These are phyloP conservation scores for Drosophila takahashii DNA, from an alignment of 1,140 invertebrate species.

Conservation along the genomic window DNA sequence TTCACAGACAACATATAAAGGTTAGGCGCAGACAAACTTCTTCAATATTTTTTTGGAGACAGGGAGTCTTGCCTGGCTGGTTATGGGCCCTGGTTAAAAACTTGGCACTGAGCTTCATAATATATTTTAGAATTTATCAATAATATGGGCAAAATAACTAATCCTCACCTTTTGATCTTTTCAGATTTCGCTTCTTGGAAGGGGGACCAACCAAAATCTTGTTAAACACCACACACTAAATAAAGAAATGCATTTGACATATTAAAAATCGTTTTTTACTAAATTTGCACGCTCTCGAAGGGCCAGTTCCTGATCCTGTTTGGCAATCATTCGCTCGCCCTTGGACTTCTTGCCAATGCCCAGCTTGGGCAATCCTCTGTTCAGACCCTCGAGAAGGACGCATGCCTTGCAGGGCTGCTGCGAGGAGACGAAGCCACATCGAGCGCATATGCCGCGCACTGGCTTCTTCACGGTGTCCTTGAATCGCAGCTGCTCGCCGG, in stretches of 20 bases:
- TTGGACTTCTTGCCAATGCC: slow-evolving; percentile 94
- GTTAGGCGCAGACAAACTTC: slow-evolving; percentile 60
- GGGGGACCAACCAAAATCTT: not conserved
- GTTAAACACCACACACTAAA: slow-evolving; percentile 1
- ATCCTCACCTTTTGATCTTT: slow-evolving; percentile 17
- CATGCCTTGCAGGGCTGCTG: slow-evolving; percentile 99
- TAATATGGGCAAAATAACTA: not conserved
- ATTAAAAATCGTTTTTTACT: slow-evolving; percentile 84
- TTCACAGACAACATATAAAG: slow-evolving; percentile 83
- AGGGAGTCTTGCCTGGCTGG: slow-evolving; percentile 64
- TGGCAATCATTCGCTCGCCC: slow-evolving; percentile 88
- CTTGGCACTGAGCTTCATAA: slow-evolving; percentile 69
- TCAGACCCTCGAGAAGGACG: slow-evolving; percentile 97
- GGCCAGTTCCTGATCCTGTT: slow-evolving; percentile 83
- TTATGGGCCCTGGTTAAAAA: slow-evolving; percentile 82
- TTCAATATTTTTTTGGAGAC: slow-evolving; percentile 83
- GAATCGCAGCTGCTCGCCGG: slow-evolving; percentile 94
- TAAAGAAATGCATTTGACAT: slow-evolving; percentile 15
- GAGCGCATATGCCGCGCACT: slow-evolving; percentile 90
- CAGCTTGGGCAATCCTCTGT: slow-evolving; percentile 94
- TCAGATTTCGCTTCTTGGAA: slow-evolving; percentile 14
- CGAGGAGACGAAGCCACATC: slow-evolving; percentile 98
- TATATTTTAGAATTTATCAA: not conserved
- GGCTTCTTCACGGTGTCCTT: slow-evolving; percentile 94
- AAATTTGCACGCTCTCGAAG: slow-evolving; percentile 75